Conservation (phyloP, 2,113 vertebrate genomes). For the Turnix velox region DNA sequence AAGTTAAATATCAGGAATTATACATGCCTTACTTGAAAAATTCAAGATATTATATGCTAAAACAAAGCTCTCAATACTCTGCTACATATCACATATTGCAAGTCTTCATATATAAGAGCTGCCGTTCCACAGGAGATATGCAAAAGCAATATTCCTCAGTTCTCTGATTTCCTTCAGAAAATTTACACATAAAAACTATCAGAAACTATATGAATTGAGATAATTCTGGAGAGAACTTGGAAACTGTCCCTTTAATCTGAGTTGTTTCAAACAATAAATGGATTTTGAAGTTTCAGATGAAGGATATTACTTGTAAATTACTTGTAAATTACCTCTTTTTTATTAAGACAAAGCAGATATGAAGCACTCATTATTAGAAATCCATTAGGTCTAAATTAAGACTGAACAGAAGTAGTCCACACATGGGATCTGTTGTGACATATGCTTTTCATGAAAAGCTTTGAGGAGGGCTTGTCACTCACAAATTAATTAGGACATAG, state of each 20-base stretch:
- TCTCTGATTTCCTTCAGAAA: background rate
- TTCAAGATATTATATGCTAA: background rate
- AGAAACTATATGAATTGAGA: background rate
- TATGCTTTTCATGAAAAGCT: background rate
- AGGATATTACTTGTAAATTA: background rate
- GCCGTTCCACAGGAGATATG: background rate
- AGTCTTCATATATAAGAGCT: background rate
- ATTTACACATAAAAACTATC: background rate
- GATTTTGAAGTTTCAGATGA: background rate
- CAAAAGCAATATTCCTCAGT: background rate
- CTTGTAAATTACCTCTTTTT: background rate
- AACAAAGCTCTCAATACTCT: background rate
- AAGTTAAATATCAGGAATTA: background rate
- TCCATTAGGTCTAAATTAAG: background rate
- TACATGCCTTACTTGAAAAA: background rate
- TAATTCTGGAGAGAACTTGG: background rate
- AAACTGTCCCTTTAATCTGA: background rate
- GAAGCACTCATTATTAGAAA: background rate
- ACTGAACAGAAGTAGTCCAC: background rate
- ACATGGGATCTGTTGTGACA: background rate
- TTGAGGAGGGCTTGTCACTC: background rate
- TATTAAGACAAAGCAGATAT: background rate
- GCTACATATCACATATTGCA: background rate
- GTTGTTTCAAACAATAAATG: background rate
- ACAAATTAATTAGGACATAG: background rate